These are phyloP conservation scores for Portevinia maculata DNA, from an alignment of 2,888 invertebrate species.

Conservation along the genomic window DNA sequence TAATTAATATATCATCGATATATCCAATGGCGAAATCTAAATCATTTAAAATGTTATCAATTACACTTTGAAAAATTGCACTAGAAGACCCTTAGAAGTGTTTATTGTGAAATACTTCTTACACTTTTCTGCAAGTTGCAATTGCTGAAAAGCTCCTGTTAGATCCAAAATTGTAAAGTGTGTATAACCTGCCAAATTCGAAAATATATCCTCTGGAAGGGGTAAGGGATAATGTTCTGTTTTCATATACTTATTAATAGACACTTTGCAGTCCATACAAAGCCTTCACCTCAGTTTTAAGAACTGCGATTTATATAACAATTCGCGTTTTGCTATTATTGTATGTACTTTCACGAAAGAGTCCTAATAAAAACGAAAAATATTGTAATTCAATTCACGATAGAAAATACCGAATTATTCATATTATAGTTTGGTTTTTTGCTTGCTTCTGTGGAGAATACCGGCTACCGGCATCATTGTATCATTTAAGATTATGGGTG, in stretches of 20 bases:
- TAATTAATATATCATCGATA: constrained; percentile 30
- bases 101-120: constrained; percentile 23
- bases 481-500: no score
- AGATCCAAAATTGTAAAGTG: constrained; percentile 28
- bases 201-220: constrained; percentile 35
- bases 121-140: constrained; percentile 11
- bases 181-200: constrained; percentile 13
- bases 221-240: constrained; percentile 33
- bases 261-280: constrained; percentile 32
- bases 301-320: no score
- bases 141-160: constrained; percentile 28
- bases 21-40: constrained; percentile 5
- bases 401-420: no score
- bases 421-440: no score
- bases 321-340: no score
- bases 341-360: no score
- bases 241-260: constrained; percentile 27
- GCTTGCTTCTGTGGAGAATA: no score
- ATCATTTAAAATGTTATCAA: constrained; percentile 15
- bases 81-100: constrained; percentile 10
- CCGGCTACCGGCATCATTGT: no score
- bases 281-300: no score
- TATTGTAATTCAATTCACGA: no score
- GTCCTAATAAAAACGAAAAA: no score
- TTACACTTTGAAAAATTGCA: constrained; percentile 13